Base-by-base conservation (phyloP, 1,140 invertebrate genomes). In the Drosophila pseudoananassae region DNA sequence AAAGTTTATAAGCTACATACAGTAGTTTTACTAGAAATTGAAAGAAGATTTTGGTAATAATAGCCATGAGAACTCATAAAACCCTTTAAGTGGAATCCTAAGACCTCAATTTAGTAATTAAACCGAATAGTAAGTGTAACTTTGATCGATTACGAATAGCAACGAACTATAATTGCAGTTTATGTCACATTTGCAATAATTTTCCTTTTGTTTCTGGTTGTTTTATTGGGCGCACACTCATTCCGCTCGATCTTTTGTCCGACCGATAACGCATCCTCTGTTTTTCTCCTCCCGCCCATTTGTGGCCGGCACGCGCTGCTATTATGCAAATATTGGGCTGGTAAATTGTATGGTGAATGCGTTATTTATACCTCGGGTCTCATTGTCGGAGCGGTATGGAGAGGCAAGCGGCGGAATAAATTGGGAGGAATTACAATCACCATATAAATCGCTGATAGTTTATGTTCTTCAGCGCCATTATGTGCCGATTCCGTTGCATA, bases 241-340 rank as follows among this genome's bases (percentile, higher is more conserved):
- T 20, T 20, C 20, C 25, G 5, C 25, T 5, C 25, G 25, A 72
- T 58, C 49, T 52, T 57, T 56, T 75, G 52, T 63, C 47, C 51
- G 50, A 49, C 8, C 20, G 36, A 29, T 36, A 40, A 51, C 27
- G 49, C 52, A 60, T 40, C 47, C 55, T 58, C 46, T 71, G 71
- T 60, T 50, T 63, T 53, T 71, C 27, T 45, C 12, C 17, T 14
- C 7, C 54, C 20, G 7, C 43, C 17, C 56, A 47, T 54, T 73
- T 83, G 52, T 76, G 78, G 75, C 72, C 89, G 78, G 79, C 83
- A 83, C 72, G 84, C 84, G 72, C 83, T 88, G 84, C 82, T 88
- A 89, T 88, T 88, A 88, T 88, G 83, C 83, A 89, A 88, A 88
- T 88, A 89, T 88, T 72, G 63, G 53, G 79, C 76, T 79, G 84